phyloP scores from a whole-genome alignment of 2,888 invertebrate species.

The Vanessa cardui region DNA sequence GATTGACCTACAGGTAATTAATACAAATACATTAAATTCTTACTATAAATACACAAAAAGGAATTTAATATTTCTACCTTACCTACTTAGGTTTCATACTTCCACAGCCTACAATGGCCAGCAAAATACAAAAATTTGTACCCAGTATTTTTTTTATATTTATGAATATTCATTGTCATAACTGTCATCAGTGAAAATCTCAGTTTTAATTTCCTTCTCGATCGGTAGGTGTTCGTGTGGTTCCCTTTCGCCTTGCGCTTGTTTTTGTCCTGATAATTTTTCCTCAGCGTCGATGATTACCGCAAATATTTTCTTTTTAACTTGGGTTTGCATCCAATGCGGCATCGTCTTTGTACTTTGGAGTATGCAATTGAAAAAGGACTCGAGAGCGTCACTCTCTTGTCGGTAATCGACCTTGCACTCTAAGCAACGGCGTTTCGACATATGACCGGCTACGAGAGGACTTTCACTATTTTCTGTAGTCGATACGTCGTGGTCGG shows the following conservation, averaged over 20 bases:
- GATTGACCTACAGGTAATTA: no score
- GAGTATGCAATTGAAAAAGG: conserved; percentile 70
- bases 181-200: conserved; percentile 58
- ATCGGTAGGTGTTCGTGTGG: conserved; percentile 43
- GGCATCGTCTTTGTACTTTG: conserved; percentile 74
- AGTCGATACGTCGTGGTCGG: conserved; percentile 62
- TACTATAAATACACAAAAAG: no score
- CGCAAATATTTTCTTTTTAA: conserved; percentile 75
- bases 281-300: conserved; percentile 75
- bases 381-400: conserved; percentile 63
- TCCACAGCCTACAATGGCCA: no score
- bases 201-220: conserved; percentile 64
- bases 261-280: conserved; percentile 53
- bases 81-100: no score
- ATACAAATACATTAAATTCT: no score
- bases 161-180: conserved; percentile 43
- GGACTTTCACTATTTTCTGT: conserved; percentile 48
- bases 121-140: neutral
- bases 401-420: conserved; percentile 39
- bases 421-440: conserved; percentile 53
- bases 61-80: no score
- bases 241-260: conserved; percentile 33
- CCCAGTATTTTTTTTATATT: neutral
- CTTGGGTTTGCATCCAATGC: conserved; percentile 74
- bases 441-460: conserved; percentile 29